phyloP scores from a whole-genome alignment of 2,888 invertebrate genomes.

The Melikaiella ostensackeni region DNA sequence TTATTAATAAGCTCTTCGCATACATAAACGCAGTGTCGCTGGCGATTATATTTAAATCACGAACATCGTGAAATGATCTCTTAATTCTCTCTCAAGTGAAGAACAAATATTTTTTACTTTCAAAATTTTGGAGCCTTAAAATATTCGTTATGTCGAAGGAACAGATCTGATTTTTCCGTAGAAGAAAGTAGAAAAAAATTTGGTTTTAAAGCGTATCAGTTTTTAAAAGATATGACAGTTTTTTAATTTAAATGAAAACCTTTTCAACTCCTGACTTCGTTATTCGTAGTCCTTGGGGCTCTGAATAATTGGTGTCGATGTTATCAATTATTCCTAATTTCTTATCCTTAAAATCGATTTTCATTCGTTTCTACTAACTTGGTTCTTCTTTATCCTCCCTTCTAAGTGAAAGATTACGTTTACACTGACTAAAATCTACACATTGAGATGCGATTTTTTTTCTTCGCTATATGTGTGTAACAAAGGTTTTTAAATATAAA shows the following conservation, averaged over 20 bases:
- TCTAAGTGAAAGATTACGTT: slow-evolving; percentile 23
- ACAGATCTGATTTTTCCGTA: background rate
- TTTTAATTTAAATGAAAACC: background rate
- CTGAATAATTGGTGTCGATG: background rate
- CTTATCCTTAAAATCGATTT: slow-evolving; percentile 2
- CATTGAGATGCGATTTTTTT: slow-evolving; percentile 15
- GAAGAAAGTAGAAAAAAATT: slow-evolving; percentile 16
- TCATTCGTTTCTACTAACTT: slow-evolving; percentile 4
- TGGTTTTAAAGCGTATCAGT: background rate
- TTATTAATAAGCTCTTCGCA: slow-evolving; percentile 61
- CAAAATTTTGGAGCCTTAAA: background rate
- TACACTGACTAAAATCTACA: slow-evolving; percentile 35
- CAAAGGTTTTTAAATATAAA: slow-evolving; percentile 35
- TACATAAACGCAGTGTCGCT: slow-evolving; percentile 59
- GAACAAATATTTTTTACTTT: slow-evolving; percentile 5
- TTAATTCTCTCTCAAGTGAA: slow-evolving; percentile 23
- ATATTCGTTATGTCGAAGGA: background rate
- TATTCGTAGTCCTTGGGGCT: background rate
- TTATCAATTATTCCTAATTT: background rate
- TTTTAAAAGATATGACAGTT: slow-evolving; percentile 1
- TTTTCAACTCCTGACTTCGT: background rate
- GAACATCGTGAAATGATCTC: slow-evolving; percentile 24
- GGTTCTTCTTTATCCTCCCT: slow-evolving; percentile 1
- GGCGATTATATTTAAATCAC: slow-evolving; percentile 41
- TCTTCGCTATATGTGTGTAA: slow-evolving; percentile 19